Evolutionary conservation across 2,888 invertebrate genomes (phyloP).

Genomic region (Linnaemya vulpina): DNA sequence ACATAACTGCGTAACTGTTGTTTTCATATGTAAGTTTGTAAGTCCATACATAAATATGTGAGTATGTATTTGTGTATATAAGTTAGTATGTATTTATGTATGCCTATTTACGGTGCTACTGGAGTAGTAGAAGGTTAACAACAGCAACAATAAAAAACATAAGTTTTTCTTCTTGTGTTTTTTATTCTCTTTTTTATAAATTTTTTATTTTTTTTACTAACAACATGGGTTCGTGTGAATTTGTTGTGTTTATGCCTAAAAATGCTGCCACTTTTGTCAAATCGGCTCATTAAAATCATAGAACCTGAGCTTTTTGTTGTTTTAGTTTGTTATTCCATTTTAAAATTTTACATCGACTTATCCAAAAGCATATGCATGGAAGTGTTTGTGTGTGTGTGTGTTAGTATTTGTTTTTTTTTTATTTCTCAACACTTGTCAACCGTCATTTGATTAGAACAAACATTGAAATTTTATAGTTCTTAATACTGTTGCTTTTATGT

Average conservation of each 20-base stretch:
- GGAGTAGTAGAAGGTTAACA: conserved; percentile 63
- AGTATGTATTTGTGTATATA: neutral
- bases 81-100: neutral
- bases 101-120: conserved; percentile 50
- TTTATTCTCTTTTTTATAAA: too few relatives aligned
- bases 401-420: neutral
- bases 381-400: too few relatives aligned
- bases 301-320: neutral
- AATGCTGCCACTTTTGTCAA: conserved; percentile 45
- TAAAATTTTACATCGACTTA: neutral
- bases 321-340: conserved; percentile 6
- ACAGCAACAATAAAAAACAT: conserved; percentile 37
- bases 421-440: conserved; percentile 49
- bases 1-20: neutral
- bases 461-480: neutral
- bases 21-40: neutral
- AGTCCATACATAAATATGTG: neutral
- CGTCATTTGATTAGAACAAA: conserved; percentile 37
- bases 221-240: neutral
- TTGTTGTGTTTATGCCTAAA: conserved; percentile 28
- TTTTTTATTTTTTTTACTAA: neutral
- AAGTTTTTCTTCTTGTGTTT: conserved; percentile 51
- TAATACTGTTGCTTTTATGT: conserved; percentile 48
- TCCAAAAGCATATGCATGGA: too few relatives aligned
- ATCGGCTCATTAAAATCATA: conserved; percentile 25